Conservation (phyloP, 2,888 invertebrate species). For the Meliscaeva auricollis region DNA sequence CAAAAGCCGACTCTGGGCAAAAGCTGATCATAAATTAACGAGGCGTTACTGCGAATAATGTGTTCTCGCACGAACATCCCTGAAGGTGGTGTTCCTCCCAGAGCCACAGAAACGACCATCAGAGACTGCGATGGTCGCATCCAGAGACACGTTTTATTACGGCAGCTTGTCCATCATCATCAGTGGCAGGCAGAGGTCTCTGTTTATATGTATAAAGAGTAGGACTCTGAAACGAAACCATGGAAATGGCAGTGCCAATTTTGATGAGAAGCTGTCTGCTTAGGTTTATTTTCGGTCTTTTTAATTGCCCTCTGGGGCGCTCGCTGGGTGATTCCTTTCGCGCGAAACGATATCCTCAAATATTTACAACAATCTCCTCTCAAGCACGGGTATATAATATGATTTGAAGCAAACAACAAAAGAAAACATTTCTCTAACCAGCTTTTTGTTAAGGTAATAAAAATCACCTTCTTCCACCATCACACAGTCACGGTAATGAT, state of each 20-base stretch:
- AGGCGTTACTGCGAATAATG: slow-evolving; percentile 75
- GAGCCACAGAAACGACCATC: slow-evolving; percentile 3
- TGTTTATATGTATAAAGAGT: background rate
- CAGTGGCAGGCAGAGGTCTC: slow-evolving; percentile 19
- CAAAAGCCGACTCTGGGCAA: slow-evolving; percentile 22
- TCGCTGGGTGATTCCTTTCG: slow-evolving; percentile 57
- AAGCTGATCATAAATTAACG: slow-evolving; percentile 75
- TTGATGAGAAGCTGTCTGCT: slow-evolving; percentile 67
- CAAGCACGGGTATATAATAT: slow-evolving; percentile 26
- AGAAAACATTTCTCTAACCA: slow-evolving; percentile 40
- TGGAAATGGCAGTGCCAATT: slow-evolving; percentile 63
- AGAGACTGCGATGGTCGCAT: background rate
- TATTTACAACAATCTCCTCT: slow-evolving; percentile 59
- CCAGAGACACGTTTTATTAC: slow-evolving; percentile 69
- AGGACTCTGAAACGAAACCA: slow-evolving; percentile 5
- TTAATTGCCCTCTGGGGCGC: slow-evolving; percentile 70
- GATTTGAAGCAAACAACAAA: slow-evolving; percentile 36
- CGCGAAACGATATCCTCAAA: slow-evolving; percentile 73
- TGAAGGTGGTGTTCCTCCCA: slow-evolving; percentile 70
- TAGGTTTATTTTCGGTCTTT: slow-evolving; percentile 69
- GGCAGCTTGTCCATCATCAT: slow-evolving; percentile 73
- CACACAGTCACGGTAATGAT: background rate
- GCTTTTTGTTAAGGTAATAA: slow-evolving; percentile 47
- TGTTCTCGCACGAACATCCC: slow-evolving; percentile 74
- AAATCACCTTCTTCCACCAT: slow-evolving; percentile 55